Base-by-base conservation (phyloP, 2,888 invertebrate species). In the Troides aeacus region DNA sequence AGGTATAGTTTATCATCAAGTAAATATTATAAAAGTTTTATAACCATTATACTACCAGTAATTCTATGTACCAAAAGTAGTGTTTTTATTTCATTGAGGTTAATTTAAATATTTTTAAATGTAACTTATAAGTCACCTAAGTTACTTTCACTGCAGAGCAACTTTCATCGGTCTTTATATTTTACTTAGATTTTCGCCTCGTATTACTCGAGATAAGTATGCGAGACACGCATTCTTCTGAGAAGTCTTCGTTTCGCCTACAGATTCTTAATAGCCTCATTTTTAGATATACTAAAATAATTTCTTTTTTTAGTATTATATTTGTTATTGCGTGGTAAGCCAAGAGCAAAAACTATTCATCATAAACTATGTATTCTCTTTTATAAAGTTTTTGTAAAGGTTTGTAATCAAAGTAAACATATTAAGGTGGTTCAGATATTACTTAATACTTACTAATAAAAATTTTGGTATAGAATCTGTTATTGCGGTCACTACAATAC, bases 191-290 rank as follows among this genome's bases (percentile, higher is more conserved):
- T 50, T 15, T 50, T 50, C 18, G 50, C 50, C 50, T 50, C 50
- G 46, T 68, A 63, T 63, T 68, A 36, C 18, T 68, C 50, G 12
- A 46, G 23, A 61, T 69, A 23, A 56, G 56, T 36, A 68, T n/a
- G 23, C 63, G 8, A 30, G 50, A 17, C 63, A 64, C 68, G 68
- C 63, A 36, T 46, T 63, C 50, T 12, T 53, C 62, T 63, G 58
- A 42, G 58, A 58, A 68, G 23, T 57, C 30, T 17, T 56, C 12
- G 66, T 67, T 36, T 65, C 63, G 56, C 46, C 12, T 61, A 5
- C 57, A 5, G 67, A 57, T 62, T 68, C 15, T 57, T 72, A 59
- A 56, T 68, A 74, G 76, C 74, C 70, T 74, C 74, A 77, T 76
- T 73, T 68, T 69, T 59, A 62, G 18, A 50, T 68, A 24, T 62